Base-by-base conservation (phyloP, 2,797 vertebrate genomes). In the Chromis chromis region DNA sequence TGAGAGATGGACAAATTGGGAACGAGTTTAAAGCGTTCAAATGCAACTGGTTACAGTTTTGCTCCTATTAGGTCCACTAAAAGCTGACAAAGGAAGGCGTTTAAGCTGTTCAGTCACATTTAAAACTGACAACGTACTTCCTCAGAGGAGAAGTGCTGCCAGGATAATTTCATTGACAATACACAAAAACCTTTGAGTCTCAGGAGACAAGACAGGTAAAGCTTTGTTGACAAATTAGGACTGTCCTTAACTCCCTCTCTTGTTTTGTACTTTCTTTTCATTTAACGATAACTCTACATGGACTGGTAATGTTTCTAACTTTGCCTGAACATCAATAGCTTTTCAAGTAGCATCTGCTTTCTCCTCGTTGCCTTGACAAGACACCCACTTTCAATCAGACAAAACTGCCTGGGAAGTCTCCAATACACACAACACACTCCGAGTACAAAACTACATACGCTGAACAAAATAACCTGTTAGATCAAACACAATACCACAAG, bases 1-100 rank as follows among this genome's bases (percentile, higher is more conserved):
- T 17, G 67, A 74, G 76, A 75, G 49, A 65, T 17, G 36, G 71
- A 68, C 49, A 27, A 39, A 74, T 73, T 67, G 10, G 65, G 71
- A 52, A 68, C 70, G 48, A 63, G 56, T 69, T 63, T 56, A 21
- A 76, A 64, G 59, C 31, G 6, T 40, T 64, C 59, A 48, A n/a
- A 33, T 59, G 24, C 16, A 42, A 69, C 65, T 44, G 17, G 46
- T 65, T 61, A 3, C 39, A 44, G 50, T 71, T 65, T 69, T 61
- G 40, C 57, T 68, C 4, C 66, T 48, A 52, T 56, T 74, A 48
- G 33, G n/a, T 27, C 17, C 19, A 25, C 13, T 56, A 9, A 57
- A 44, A 12, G 57, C 36, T 56, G 28, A 77, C 55, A 74, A 68
- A 46, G 10, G 19, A 70, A 22, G 54, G 36, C 9, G 5, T 40